These are phyloP conservation scores for Scaptomyza parva DNA, from an alignment of 2,888 invertebrate species.

Conservation along the genomic window DNA sequence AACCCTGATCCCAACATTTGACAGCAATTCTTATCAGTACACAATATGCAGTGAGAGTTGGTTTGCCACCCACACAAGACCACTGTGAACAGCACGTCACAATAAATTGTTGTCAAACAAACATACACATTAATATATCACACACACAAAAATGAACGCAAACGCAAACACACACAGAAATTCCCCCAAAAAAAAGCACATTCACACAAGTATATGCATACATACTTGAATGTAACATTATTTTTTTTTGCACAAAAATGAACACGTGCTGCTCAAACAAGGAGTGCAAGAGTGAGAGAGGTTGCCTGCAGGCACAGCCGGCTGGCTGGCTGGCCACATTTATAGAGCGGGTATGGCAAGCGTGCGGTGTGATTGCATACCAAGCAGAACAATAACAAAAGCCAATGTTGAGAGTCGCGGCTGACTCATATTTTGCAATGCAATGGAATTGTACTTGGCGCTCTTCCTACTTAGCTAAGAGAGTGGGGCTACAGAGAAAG, in stretches of 20 bases:
- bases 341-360: constrained; percentile 5
- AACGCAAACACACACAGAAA: constrained; percentile 29
- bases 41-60: constrained; percentile 23
- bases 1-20: constrained; percentile 2
- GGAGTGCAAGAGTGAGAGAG: constrained; percentile 44
- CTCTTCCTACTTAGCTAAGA: constrained; percentile 57
- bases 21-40: constrained; percentile 34
- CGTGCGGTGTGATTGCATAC: constrained; percentile 61
- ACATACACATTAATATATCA: constrained; percentile 42
- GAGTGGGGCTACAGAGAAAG: constrained; percentile 28
- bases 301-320: constrained; percentile 58
- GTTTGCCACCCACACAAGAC: constrained; percentile 33
- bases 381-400: constrained; percentile 67
- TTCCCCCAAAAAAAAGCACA: constrained; percentile 21
- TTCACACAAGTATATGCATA: neutral
- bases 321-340: constrained; percentile 42
- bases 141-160: constrained; percentile 6
- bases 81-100: constrained; percentile 50
- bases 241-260: constrained; percentile 72
- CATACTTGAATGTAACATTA: constrained; percentile 45
- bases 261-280: constrained; percentile 70
- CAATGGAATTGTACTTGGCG: constrained; percentile 38
- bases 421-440: constrained; percentile 51
- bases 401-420: constrained; percentile 42
- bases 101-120: constrained; percentile 69